These are phyloP conservation scores for Mellivora capensis DNA, from an alignment of 2,113 vertebrate species.

Conservation along the genomic window DNA sequence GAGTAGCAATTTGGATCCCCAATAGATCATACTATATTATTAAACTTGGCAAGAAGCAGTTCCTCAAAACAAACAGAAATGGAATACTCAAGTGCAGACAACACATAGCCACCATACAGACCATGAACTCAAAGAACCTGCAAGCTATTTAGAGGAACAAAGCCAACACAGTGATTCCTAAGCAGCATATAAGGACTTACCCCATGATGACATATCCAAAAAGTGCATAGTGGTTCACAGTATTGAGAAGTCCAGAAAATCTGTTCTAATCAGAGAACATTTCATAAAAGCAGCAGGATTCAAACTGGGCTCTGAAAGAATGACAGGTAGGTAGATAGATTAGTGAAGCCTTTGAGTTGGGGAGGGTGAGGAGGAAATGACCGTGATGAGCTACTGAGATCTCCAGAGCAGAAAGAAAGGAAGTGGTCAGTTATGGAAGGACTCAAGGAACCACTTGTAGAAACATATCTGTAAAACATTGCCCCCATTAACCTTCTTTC, in stretches of 20 bases:
- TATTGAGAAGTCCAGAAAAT: not conserved
- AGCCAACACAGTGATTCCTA: constrained; percentile 30
- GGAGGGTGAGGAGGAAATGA: not conserved
- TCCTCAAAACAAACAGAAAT: constrained; percentile 28
- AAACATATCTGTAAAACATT: not conserved
- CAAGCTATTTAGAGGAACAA: constrained; percentile 21
- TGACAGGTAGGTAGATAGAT: not conserved
- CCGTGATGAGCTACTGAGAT: not conserved
- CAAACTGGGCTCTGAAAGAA: constrained; percentile 22
- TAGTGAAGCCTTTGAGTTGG: not conserved
- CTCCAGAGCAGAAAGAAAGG: not conserved
- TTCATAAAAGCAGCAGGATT: not conserved
- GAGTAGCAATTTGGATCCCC: not conserved
- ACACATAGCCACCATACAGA: not conserved
- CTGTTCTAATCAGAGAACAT: constrained; percentile 3
- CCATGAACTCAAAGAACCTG: not conserved
- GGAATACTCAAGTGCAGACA: not conserved
- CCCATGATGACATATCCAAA: not conserved
- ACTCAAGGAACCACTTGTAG: not conserved
- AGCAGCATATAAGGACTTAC: not conserved
- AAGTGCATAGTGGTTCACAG: not conserved
- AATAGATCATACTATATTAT: not conserved
- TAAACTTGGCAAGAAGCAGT: not conserved
- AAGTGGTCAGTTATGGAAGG: not conserved
- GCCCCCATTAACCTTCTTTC: not conserved